Base-by-base conservation (phyloP, 2,888 invertebrate species). In the Meiosimyza platycephala region DNA sequence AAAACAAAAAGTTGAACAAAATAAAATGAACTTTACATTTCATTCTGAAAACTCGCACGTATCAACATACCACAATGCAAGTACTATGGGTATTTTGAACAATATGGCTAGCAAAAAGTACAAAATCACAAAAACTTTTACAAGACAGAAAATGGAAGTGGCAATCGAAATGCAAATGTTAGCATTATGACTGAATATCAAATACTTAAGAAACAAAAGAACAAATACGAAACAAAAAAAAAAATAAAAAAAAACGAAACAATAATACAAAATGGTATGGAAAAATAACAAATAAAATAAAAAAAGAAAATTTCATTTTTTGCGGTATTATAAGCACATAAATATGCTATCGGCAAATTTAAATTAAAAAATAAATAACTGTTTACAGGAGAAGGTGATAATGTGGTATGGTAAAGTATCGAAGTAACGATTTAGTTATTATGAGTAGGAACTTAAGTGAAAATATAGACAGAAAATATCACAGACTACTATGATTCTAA, bases 261-360 rank as follows among this genome's bases (percentile, higher is more conserved):
- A 66, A 33, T 15, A 51, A 66, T 18, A 22, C 16, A 62, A 60
- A n/a, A 15, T 15, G 22, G 60, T 48, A 51, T 48, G 50, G 16
- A 60, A 12, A 71, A 65, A 5, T 50, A 66, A 18, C 28, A 67
- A n/a, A 70, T 22, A 73, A 66, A 51, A 62, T 48, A 70, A 67
- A 48, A 57, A 50, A 65, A 16, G 3, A 18, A 16, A 51, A 50
- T 51, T 11, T 18, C 16, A n/a, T n/a, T 50, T 64, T 55, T 40
- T 33, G 59, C 6, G 59, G 18, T 47, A 67, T 50, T 40, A 22
- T 52, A 51, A 52, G 63, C 52, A 65, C 47, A 52, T 22, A 22
- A 18, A 22, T 57, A 3, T 57, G 16, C 16, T 57, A 12, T 57
- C 12, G 63, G 62, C 51, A 50, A 66, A 3, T 66, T 54, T 54